phyloP scores from a whole-genome alignment of 2,888 invertebrate genomes.

The Volucella bombylans region DNA sequence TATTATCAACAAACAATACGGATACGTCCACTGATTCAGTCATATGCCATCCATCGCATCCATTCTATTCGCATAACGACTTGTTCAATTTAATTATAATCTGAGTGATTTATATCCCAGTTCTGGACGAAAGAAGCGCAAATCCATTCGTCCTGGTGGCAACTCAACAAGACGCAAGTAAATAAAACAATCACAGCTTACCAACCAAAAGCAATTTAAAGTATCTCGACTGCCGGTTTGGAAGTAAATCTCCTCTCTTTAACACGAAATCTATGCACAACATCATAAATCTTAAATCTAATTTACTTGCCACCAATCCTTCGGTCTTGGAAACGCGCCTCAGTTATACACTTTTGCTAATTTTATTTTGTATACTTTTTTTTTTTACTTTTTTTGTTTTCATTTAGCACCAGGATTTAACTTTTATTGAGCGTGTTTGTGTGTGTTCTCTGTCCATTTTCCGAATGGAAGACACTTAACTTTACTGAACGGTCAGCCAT shows the following conservation, averaged over 20 bases:
- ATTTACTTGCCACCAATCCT: conserved; percentile 54
- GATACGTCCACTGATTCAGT: not conserved
- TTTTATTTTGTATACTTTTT: not conserved
- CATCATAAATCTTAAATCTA: conserved; percentile 63
- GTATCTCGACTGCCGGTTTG: conserved; percentile 37
- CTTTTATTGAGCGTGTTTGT: not conserved
- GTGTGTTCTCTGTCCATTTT: conserved; percentile 2
- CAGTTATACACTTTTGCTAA: conserved; percentile 12
- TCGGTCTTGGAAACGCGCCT: conserved; percentile 5
- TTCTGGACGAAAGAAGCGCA: not conserved
- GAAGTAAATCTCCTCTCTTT: conserved; percentile 43
- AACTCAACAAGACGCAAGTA: conserved; percentile 39
- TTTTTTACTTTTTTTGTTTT: conserved; percentile 17
- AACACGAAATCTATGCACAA: conserved; percentile 58
- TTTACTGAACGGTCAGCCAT: conserved; percentile 45
- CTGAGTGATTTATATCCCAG: conserved; percentile 36
- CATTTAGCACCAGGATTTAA: not conserved
- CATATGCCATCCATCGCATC: conserved; percentile 10
- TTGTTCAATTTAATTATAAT: conserved; percentile 47
- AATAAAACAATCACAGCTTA: conserved; percentile 61
- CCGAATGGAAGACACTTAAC: conserved; percentile 20
- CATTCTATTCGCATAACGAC: not conserved
- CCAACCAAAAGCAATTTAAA: conserved; percentile 60
- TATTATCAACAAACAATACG: conserved; percentile 2
- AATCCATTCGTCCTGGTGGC: conserved; percentile 9